phyloP scores from a whole-genome alignment of 2,797 vertebrate species.

The Mus spretus region DNA sequence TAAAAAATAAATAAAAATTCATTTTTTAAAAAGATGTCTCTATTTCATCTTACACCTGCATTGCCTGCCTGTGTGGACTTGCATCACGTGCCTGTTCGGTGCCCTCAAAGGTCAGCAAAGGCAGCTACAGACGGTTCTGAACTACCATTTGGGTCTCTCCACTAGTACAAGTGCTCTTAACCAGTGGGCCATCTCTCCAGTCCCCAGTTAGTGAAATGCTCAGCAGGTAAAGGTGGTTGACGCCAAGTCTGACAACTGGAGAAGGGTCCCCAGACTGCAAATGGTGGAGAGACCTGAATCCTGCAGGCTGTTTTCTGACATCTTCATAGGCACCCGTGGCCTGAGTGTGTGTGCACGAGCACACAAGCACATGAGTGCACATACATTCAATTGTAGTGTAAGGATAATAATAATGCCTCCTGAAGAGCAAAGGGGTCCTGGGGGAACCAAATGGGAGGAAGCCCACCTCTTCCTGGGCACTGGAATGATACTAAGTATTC shows the following conservation, averaged over 20 bases:
- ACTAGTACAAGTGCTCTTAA: not conserved
- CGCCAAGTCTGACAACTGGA: not conserved
- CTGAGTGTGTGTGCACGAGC: not conserved
- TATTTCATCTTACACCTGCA: not conserved
- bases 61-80: not conserved
- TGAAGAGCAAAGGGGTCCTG: not conserved
- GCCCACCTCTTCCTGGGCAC: not conserved
- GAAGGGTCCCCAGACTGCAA: not conserved
- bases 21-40: not conserved
- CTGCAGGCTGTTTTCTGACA: not conserved
- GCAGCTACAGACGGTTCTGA: not conserved
- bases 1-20: not conserved
- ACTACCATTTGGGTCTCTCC: not conserved
- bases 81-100: not conserved
- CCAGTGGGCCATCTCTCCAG: not conserved
- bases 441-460: not conserved
- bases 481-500: not conserved
- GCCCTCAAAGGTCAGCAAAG: not conserved
- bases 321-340: not conserved
- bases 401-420: not conserved
- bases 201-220: not conserved
- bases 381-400: not conserved
- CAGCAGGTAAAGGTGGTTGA: not conserved
- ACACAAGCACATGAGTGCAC: not conserved
- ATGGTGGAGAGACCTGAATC: not conserved